A percentile compares a stretch with the other conserved stretches of the same genome.
Conservation (phyloP, 2,888 invertebrate species). For the Lithophane semibrunnea region DNA sequence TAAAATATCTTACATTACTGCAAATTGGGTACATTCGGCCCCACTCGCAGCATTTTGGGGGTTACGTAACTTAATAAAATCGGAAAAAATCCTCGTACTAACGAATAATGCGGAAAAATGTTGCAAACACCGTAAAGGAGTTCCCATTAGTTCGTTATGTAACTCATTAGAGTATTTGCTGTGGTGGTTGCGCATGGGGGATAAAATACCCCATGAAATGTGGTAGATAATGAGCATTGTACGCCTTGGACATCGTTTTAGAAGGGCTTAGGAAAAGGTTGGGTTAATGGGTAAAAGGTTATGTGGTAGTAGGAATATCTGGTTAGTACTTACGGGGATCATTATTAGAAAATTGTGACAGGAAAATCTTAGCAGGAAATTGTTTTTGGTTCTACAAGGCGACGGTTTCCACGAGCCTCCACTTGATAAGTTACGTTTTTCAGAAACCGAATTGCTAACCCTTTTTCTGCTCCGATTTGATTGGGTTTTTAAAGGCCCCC, state of each 20-base stretch:
- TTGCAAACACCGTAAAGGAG: constrained; percentile 57
- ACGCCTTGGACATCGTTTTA: constrained; percentile 15
- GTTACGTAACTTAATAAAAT: constrained; percentile 77
- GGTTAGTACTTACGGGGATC: constrained; percentile 43
- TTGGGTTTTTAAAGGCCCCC: constrained; percentile 14
- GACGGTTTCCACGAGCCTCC: neutral
- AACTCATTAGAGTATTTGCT: constrained; percentile 61
- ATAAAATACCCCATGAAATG: constrained; percentile 46
- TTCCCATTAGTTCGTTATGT: constrained; percentile 60
- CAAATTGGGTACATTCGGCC: constrained; percentile 77
- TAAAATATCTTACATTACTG: constrained; percentile 80
- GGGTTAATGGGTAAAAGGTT: constrained; percentile 35
- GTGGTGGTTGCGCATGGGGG: constrained; percentile 39
- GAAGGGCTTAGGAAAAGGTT: constrained; percentile 26
- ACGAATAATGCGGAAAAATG: constrained; percentile 70
- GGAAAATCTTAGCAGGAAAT: constrained; percentile 18
- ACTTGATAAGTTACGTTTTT: constrained; percentile 13
- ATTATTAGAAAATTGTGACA: constrained; percentile 39
- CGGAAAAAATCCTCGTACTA: constrained; percentile 72
- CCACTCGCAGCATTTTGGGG: constrained; percentile 61
- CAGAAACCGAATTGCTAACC: constrained; percentile 26
- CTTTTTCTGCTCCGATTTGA: constrained; percentile 27
- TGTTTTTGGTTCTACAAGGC: constrained; percentile 8
- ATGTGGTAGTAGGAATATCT: constrained; percentile 51
- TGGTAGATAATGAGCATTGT: constrained; percentile 40